Conservation (phyloP, 2,888 invertebrate species). For the Blastobasis adustella region DNA sequence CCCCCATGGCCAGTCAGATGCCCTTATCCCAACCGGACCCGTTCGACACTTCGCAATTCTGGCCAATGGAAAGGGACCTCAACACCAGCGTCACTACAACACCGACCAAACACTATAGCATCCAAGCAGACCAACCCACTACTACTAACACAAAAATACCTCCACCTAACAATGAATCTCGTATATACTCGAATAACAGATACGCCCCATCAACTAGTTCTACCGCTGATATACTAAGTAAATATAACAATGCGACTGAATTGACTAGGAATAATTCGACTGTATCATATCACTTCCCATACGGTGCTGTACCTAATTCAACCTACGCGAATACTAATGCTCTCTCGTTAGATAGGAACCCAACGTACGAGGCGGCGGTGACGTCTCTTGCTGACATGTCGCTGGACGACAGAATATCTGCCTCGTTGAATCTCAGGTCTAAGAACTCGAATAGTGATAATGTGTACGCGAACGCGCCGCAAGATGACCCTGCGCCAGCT, state of each 20-base stretch:
- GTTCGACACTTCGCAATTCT: conserved; percentile 52
- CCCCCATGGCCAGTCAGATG: conserved; percentile 18
- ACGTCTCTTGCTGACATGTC: conserved; percentile 49
- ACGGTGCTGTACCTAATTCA: conserved; percentile 30
- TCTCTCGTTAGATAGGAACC: conserved; percentile 35
- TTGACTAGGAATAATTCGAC: conserved; percentile 30
- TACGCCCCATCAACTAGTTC: conserved; percentile 21
- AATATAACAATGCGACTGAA: conserved; percentile 39
- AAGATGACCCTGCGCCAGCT: conserved; percentile 27
- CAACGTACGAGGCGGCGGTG: conserved; percentile 19
- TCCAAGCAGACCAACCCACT: conserved; percentile 23
- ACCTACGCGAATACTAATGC: conserved; percentile 29
- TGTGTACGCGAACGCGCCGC: conserved; percentile 39
- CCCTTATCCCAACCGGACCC: conserved; percentile 36
- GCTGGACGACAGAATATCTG: conserved; percentile 64
- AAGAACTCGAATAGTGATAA: conserved; percentile 54
- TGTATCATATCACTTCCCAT: conserved; percentile 12
- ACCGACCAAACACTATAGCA: conserved; percentile 27
- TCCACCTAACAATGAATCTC: conserved; percentile 39
- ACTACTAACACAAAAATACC: conserved; percentile 6
- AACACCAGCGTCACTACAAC: conserved; percentile 17
- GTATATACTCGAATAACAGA: conserved; percentile 33
- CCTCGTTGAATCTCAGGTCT: conserved; percentile 63
- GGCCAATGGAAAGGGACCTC: conserved; percentile 48
- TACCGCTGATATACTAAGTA: conserved; percentile 16